These are phyloP conservation scores for Zaprionus vittiger DNA, from an alignment of 1,140 invertebrate genomes.

Conservation along the genomic window DNA sequence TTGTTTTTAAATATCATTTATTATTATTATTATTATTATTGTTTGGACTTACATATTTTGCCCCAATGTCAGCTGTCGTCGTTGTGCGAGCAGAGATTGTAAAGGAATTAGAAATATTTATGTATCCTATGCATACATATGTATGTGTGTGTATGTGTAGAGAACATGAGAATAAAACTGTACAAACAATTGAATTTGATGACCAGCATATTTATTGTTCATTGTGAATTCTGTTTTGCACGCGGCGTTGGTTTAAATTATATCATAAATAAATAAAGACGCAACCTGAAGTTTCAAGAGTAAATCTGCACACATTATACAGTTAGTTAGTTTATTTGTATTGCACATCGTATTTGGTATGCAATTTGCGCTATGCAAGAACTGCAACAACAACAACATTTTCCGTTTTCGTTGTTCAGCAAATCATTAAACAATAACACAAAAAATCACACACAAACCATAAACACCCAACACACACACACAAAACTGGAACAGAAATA, in stretches of 20 bases:
- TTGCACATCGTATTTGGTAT: conserved; percentile 26
- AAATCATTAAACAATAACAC: conserved; percentile 22
- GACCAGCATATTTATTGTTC: background rate
- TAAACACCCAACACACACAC: conserved; percentile 27
- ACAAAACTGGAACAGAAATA: conserved; percentile 50
- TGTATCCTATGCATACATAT: conserved; percentile 3
- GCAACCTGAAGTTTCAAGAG: background rate
- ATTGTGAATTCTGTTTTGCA: background rate
- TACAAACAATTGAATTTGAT: conserved; percentile 15
- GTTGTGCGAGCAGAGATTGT: conserved; percentile 14
- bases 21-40: conserved; percentile 26
- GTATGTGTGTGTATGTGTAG: background rate
- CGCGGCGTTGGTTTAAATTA: conserved; percentile 14
- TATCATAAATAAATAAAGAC: background rate
- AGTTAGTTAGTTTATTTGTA: conserved; percentile 30
- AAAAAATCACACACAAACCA: conserved; percentile 25
- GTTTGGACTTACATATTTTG: conserved; percentile 9
- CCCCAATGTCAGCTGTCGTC: conserved; percentile 21
- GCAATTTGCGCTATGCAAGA: conserved; percentile 39
- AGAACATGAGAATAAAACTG: conserved; percentile 32
- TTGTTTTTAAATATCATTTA: conserved; percentile 31
- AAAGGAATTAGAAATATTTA: conserved; percentile 6
- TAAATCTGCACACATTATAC: conserved; percentile 12
- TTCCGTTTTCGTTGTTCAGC: conserved; percentile 24
- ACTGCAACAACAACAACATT: conserved; percentile 29